A percentile compares a stretch with the other conserved stretches of the same genome.
These are phyloP conservation scores for Panulirus ornatus DNA, from an alignment of 1,140 invertebrate species.

Conservation along the genomic window DNA sequence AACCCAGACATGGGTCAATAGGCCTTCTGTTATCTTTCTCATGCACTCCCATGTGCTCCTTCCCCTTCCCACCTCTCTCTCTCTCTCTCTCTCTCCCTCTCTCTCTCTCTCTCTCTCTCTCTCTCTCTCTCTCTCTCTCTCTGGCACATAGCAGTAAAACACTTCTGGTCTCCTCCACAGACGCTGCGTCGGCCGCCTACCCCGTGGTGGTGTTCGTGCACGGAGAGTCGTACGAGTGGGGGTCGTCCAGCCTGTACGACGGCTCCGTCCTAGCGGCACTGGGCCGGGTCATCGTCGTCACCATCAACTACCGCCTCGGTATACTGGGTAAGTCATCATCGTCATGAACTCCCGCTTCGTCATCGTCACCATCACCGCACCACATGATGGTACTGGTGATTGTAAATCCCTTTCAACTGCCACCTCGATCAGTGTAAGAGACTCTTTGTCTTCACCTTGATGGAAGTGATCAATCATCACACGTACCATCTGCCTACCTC, in stretches of 20 bases:
- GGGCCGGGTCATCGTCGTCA: slow-evolving; percentile 42
- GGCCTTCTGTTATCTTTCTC: too few relatives aligned
- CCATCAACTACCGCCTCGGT: slow-evolving; percentile 28
- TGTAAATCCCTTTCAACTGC: too few relatives aligned
- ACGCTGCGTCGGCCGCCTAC: neutral
- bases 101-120: slow-evolving; percentile 26
- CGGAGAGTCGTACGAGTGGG: slow-evolving; percentile 43
- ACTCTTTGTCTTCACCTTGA: too few relatives aligned
- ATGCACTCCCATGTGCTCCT: neutral
- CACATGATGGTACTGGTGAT: too few relatives aligned
- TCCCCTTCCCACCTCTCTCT: neutral
- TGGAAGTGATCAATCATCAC: too few relatives aligned
- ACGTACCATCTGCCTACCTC: too few relatives aligned
- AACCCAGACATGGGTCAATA: too few relatives aligned
- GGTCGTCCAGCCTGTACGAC: slow-evolving; percentile 33
- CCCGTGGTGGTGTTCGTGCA: slow-evolving; percentile 49
- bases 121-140: neutral
- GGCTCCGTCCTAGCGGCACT: slow-evolving; percentile 29
- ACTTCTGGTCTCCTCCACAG: slow-evolving; percentile 6
- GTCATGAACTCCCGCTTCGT: too few relatives aligned
- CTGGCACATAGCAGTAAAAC: neutral
- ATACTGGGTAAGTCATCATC: neutral
- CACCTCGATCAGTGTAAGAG: too few relatives aligned
- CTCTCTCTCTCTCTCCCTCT: neutral
- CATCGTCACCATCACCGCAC: too few relatives aligned